Base-by-base conservation (phyloP, 2,888 invertebrate species). In the Macrostomum cliftonense region DNA sequence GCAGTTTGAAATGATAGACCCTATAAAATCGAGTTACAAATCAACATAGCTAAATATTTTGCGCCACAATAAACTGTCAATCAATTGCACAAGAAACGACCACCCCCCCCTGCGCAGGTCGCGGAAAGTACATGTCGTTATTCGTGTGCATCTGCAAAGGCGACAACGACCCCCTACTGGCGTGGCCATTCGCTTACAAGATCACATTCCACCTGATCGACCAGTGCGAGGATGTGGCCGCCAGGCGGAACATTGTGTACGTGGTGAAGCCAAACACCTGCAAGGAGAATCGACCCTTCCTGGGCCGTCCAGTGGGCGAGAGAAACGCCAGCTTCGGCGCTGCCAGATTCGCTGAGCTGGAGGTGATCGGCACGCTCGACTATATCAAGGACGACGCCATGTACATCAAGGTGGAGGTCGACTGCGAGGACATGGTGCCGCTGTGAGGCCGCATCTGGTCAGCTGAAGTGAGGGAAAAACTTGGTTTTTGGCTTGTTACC, bases 301-400 rank as follows among this genome's bases (percentile, higher is more conserved):
- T 70, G 20, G 63, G 62, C 1, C 57, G 67, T n/a, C 71, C 71
- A 5, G 56, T 56, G 1, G 59, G 60, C 19, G 67, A 68, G 17
- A 54, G 69, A 11, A 71, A 71, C 53, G 65, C 67, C 1, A 59
- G 64, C 4, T 71, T 71, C 53, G 71, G 71, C 0, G 65, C 68
- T 1, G 65, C 64, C 55, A 58, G 59, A 36, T 65, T 68, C 52
- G 54, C 52, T 16, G 56, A 58, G 21, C 43, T 56, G 13, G 53
- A 49, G n/a, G 43, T 53, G 11, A 21, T 57, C 16, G 49, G 51
- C 12, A 56, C 54, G 1, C 49, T 53, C 7, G 59, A 59, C 43
- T 60, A 58, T 47, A 47, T 58, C 36, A 43, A 51, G 37, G 57
- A 61, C 52, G 57, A 60, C 50, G 44, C 52, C 17, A 52, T 60